Evolutionary conservation across 1,140 invertebrate species (phyloP), one percentile per base, ranked within the genome.

Genomic region (Nasonia giraulti): DNA sequence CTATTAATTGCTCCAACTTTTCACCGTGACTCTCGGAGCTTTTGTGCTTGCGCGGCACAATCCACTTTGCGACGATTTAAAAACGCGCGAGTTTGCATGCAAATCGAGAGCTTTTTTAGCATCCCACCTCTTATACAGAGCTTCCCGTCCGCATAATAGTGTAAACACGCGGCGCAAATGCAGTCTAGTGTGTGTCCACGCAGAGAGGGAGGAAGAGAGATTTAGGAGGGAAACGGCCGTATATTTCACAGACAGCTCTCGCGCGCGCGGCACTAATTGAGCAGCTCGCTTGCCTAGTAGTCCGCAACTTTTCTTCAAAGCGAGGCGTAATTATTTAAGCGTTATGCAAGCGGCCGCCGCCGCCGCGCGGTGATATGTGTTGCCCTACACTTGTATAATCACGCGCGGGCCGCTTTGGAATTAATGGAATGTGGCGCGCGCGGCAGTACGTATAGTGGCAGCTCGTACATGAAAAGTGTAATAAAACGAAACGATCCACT

Each of bases 371-470:
- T 23, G 27, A 73, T 37, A 73, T 73, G 69, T 44, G 40, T 44
- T 44, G 40, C 40, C 40, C 40, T 44, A 44, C 40, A 44, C 40
- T 44, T 44, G 40, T 44, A 44, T 44, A 44, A 44, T 44, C 40
- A 44, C 40, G 40, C 40, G 40, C 40, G 1, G 40, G 27, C 27
- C 37, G 40, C 20, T 40, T 20, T 8, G 47, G 76, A n/a, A 78
- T 85, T 86, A 84, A 86, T 74, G 85, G 86, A 84, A 82, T 50
- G 71, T 78, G 74, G 73, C 78, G 83, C 27, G 27, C 27, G 1
- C 27, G 27, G 27, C 1, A 27, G 27, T 27, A 27, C 27, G 1
- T 27, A 27, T 1, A 27, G 80, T 80, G 37, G 85, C 40, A 6
- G 69, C 23, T 27, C 11, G 10, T 31, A 76, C 27, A 27, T 76